Evolutionary conservation across 2,888 invertebrate species (phyloP).

Genomic region (Alcis repandata): DNA sequence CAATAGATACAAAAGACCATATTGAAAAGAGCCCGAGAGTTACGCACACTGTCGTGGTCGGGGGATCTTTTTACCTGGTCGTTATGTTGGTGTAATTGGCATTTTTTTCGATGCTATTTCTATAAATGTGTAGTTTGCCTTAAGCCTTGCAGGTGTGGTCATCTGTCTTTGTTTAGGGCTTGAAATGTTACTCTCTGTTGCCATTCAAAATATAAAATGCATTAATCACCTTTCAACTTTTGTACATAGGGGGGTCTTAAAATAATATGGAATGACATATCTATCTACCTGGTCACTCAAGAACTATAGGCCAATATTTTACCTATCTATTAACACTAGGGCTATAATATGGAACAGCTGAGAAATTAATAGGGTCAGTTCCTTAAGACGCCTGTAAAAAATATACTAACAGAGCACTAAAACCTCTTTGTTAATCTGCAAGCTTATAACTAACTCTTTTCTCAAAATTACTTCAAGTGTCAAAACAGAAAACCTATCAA

Average conservation of each 20-base stretch:
- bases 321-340: no score
- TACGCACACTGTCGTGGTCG: slow-evolving; percentile 56
- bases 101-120: slow-evolving; percentile 68
- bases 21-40: slow-evolving; percentile 56
- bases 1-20: slow-evolving; percentile 57
- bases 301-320: no score
- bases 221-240: no score
- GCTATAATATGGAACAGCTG: no score
- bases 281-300: no score
- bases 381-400: no score
- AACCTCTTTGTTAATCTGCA: not conserved
- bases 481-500: not conserved
- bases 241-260: no score
- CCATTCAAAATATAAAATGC: no score
- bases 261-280: no score
- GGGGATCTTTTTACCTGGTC: slow-evolving; percentile 74
- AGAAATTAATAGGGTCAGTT: no score
- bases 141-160: slow-evolving; percentile 57
- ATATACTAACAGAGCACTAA: no score
- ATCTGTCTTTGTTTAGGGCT: slow-evolving; percentile 40
- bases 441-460: not conserved
- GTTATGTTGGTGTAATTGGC: slow-evolving; percentile 64
- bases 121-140: slow-evolving; percentile 63
- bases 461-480: not conserved
- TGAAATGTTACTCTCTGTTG: not conserved